phyloP scores from a whole-genome alignment of 2,113 vertebrate species.

The Lepisosteus osseus region DNA sequence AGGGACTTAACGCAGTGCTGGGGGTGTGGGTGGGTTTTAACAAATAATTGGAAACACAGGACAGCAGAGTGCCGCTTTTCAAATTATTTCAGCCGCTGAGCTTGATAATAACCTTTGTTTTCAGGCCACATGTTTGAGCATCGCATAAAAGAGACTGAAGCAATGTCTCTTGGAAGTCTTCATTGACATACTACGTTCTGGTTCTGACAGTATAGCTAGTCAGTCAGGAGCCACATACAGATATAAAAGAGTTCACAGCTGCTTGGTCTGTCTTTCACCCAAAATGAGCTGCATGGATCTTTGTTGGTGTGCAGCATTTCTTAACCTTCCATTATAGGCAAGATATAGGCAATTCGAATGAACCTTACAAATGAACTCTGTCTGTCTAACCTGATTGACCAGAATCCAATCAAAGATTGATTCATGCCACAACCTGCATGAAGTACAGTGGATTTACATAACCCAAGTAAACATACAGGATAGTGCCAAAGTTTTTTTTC shows the following conservation, averaged over 20 bases:
- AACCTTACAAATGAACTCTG: background rate
- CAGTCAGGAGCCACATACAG: background rate
- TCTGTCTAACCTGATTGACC: background rate
- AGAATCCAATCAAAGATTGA: background rate
- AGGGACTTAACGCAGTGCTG: no score
- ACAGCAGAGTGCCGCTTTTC: no score
- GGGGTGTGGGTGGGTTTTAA: no score
- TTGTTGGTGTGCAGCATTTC: background rate
- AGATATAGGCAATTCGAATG: background rate
- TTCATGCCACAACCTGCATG: background rate
- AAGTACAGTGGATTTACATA: conserved; percentile 4
- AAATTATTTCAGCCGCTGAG: no score
- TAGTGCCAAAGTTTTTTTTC: no score
- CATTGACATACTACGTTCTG: no score
- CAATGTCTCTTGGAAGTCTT: no score
- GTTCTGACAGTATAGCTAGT: no score
- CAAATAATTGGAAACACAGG: no score
- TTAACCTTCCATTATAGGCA: background rate
- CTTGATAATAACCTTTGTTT: no score
- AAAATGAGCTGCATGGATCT: background rate
- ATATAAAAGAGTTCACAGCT: background rate
- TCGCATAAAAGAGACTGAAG: no score
- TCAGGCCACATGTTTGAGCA: no score
- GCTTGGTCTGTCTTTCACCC: background rate
- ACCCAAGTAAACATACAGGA: background rate